A percentile compares a stretch with the other conserved stretches of the same genome.
Conservation (phyloP, 2,113 vertebrate genomes). For the Pterocles gutturalis region DNA sequence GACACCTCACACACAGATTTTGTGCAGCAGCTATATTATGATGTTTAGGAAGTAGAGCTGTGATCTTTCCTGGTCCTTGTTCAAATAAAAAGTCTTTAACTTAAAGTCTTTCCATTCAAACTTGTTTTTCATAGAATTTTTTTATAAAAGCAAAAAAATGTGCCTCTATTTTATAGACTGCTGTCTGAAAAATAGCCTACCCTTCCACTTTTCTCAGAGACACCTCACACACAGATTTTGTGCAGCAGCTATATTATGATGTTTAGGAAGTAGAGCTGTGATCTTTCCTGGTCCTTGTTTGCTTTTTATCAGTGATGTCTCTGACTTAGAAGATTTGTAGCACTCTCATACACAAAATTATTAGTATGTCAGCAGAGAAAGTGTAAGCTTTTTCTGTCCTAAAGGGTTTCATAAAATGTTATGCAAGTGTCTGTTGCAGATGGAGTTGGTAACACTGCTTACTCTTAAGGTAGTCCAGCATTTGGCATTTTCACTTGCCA, state of each 20-base stretch:
- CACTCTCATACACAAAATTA: not conserved
- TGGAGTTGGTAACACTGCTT: not conserved
- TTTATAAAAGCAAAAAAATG: not conserved
- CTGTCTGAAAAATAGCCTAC: not conserved
- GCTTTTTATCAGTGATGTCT: not conserved
- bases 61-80: conserved; percentile 17
- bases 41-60: not conserved
- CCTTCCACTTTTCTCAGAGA: not conserved
- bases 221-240: not conserved
- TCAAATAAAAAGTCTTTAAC: not conserved
- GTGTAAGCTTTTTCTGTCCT: conserved; percentile 17
- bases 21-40: not conserved
- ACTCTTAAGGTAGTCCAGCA: conserved; percentile 43
- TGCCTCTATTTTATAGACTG: not conserved
- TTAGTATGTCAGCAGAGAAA: conserved; percentile 28
- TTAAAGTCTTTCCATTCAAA: not conserved
- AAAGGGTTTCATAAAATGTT: conserved; percentile 18
- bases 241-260: not conserved
- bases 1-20: not conserved
- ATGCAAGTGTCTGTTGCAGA: conserved; percentile 31
- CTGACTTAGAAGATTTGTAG: conserved; percentile 1
- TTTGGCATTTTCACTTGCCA: conserved; percentile 39
- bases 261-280: not conserved
- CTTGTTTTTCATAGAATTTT: not conserved
- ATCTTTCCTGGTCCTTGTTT: conserved; percentile 27